phyloP scores from a whole-genome alignment of 1,140 invertebrate species.

The Scaptomyza montana region DNA sequence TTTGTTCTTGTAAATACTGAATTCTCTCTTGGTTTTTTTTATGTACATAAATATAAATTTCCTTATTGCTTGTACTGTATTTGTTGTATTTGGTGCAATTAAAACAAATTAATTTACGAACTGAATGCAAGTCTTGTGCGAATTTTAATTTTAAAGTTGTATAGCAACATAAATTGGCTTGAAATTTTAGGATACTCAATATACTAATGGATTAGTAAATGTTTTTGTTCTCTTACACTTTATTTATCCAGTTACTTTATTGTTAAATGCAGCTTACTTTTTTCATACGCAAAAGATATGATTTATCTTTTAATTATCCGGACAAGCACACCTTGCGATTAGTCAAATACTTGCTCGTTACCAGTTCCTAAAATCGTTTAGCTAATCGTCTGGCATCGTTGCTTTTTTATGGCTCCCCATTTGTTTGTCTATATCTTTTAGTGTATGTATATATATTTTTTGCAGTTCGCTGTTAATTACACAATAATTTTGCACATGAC shows the following conservation, averaged over 20 bases:
- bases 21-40: no score
- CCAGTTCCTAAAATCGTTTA: constrained; percentile 45
- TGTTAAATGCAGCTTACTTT: background rate
- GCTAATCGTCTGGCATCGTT: constrained; percentile 29
- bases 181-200: no score
- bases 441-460: constrained; percentile 39
- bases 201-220: no score
- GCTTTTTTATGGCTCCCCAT: constrained; percentile 32
- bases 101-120: no score
- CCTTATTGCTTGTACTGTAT: no score
- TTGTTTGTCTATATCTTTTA: constrained; percentile 33
- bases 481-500: constrained; percentile 76
- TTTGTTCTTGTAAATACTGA: background rate
- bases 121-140: no score
- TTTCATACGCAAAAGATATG: constrained; percentile 30
- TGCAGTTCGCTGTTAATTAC: constrained; percentile 60
- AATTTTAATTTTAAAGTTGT: no score
- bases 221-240: constrained; percentile 4
- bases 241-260: background rate
- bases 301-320: constrained; percentile 72
- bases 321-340: constrained; percentile 47
- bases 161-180: no score
- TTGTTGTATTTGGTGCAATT: no score
- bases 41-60: no score
- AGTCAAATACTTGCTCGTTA: constrained; percentile 27